Conservation (phyloP, 2,797 vertebrate species). For the Urophycis tenuis region DNA sequence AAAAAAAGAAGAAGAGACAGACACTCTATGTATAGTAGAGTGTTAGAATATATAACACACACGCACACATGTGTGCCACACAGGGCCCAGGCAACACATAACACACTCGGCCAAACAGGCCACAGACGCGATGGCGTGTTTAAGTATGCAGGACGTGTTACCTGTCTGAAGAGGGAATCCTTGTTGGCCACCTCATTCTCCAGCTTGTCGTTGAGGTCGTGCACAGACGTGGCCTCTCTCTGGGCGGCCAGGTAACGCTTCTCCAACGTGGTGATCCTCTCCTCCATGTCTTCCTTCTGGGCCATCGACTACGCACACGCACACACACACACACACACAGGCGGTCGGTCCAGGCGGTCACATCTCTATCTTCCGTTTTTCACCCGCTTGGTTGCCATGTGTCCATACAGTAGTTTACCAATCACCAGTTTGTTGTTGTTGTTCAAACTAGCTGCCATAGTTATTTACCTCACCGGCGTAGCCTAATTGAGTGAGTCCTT, state of each 20-base stretch:
- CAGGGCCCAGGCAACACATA: neutral
- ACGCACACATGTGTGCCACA: neutral
- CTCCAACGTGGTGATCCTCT: constrained; percentile 94
- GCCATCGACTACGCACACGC: constrained; percentile 80
- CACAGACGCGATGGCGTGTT: neutral
- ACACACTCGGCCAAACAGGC: no score
- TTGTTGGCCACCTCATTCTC: constrained; percentile 98
- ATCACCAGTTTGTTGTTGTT: neutral
- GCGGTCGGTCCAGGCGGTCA: neutral
- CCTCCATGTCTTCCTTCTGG: constrained; percentile 98
- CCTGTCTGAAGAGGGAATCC: constrained; percentile 88
- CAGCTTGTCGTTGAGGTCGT: constrained; percentile 96
- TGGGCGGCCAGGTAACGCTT: constrained; percentile 97
- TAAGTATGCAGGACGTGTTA: constrained; percentile 41
- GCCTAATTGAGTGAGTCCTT: no score
- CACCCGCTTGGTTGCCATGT: neutral
- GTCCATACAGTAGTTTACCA: neutral
- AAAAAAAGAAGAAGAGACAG: no score
- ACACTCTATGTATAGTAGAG: no score
- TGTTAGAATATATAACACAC: no score
- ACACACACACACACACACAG: neutral
- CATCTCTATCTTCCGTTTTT: neutral
- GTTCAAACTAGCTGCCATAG: neutral
- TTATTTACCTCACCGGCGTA: neutral
- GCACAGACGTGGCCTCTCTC: constrained; percentile 93